phyloP scores from a whole-genome alignment of 23 tunicate species.

The Halocynthia aurantium region DNA sequence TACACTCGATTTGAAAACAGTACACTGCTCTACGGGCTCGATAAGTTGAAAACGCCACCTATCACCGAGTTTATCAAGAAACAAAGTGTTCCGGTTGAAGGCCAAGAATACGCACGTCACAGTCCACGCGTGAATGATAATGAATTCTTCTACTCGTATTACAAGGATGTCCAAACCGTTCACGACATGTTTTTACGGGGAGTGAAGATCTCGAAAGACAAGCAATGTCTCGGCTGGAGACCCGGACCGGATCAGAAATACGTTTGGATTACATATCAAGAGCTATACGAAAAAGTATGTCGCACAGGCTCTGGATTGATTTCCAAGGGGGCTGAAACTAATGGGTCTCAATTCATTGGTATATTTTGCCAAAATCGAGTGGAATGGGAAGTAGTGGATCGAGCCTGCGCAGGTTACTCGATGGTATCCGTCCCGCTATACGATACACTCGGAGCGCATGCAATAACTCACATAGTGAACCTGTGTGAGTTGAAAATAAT shows the following conservation, averaged over 20 bases:
- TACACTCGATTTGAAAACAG: not conserved
- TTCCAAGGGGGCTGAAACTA: conserved; percentile 12
- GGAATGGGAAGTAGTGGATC: conserved; percentile 30
- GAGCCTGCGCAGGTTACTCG: conserved; percentile 30
- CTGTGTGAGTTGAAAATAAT: conserved; percentile 31
- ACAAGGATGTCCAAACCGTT: conserved; percentile 5
- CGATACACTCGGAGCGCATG: conserved; percentile 29
- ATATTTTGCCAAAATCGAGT: conserved; percentile 25
- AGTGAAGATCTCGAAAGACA: conserved; percentile 28
- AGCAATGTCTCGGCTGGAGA: conserved; percentile 72
- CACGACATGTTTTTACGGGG: conserved; percentile 25
- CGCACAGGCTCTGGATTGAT: conserved; percentile 36
- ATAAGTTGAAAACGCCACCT: not conserved
- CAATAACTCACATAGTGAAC: conserved; percentile 24
- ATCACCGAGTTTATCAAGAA: conserved; percentile 15
- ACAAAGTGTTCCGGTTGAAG: conserved; percentile 13
- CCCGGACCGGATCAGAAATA: conserved; percentile 41
- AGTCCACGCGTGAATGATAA: conserved; percentile 19
- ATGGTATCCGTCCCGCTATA: conserved; percentile 42
- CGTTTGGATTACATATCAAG: conserved; percentile 47
- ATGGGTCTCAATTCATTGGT: conserved; percentile 30
- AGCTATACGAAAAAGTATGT: conserved; percentile 13
- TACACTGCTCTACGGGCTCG: not conserved
- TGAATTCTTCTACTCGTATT: not conserved
- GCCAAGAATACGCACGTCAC: not conserved